phyloP scores from a whole-genome alignment of 1,140 invertebrate genomes.

The Diorhabda elongata region DNA sequence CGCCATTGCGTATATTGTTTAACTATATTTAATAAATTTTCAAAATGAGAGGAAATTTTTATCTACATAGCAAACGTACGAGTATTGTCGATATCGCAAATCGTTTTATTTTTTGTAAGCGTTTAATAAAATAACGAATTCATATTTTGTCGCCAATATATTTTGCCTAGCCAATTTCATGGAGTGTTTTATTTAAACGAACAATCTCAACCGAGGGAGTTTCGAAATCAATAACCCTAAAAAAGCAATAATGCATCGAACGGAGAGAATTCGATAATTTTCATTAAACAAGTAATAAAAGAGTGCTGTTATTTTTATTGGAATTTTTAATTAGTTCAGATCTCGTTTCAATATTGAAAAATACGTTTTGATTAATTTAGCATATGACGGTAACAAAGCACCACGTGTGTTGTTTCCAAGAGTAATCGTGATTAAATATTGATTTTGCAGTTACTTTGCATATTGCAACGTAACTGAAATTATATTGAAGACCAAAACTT shows the following conservation, averaged over 20 bases:
- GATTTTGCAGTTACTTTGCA: constrained; percentile 39
- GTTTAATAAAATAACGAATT: not conserved
- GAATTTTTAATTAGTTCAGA: constrained; percentile 37
- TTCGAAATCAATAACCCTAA: constrained; percentile 7
- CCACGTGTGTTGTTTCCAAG: constrained; percentile 34
- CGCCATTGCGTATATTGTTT: no score
- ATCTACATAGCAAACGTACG: no score
- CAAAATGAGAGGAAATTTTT: no score
- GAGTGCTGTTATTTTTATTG: constrained; percentile 38
- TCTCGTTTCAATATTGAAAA: constrained; percentile 38
- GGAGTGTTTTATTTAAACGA: not conserved
- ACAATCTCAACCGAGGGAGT: not conserved
- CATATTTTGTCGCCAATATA: not conserved
- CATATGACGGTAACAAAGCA: constrained; percentile 37
- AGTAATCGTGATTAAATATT: constrained; percentile 40
- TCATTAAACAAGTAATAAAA: constrained; percentile 30
- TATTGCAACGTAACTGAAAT: constrained; percentile 15
- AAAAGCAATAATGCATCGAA: constrained; percentile 17
- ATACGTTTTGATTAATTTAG: constrained; percentile 39
- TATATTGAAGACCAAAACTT: constrained; percentile 2
- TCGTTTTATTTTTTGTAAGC: not conserved
- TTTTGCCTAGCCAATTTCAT: constrained; percentile 1
- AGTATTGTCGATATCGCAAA: no score
- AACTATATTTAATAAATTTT: no score
- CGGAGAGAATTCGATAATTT: constrained; percentile 32